These are phyloP conservation scores for Trichomycterus rosablanca DNA, from an alignment of 2,113 vertebrate genomes.

Conservation along the genomic window DNA sequence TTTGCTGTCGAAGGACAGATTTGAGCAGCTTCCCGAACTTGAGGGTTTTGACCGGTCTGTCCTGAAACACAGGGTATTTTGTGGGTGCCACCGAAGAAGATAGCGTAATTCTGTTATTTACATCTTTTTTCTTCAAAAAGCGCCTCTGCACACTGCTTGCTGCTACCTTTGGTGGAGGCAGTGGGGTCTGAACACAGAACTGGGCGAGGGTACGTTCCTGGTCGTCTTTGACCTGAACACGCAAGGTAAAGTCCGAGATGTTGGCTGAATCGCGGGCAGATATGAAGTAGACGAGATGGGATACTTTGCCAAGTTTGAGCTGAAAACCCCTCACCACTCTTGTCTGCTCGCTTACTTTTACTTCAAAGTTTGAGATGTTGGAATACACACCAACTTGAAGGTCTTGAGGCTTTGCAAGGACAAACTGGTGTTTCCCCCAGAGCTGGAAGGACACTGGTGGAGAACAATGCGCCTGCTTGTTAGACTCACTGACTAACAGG, in stretches of 20 bases:
- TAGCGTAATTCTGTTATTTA: constrained; percentile 86
- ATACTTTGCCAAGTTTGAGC: constrained; percentile 89
- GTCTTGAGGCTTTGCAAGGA: constrained; percentile 81
- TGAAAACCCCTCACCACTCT: constrained; percentile 85
- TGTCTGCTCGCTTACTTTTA: constrained; percentile 75
- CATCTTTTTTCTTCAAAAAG: constrained; percentile 94
- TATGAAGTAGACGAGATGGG: constrained; percentile 84
- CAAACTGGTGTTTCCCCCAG: constrained; percentile 94
- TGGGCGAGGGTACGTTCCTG: constrained; percentile 81
- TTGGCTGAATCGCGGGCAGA: constrained; percentile 70
- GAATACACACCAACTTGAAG: constrained; percentile 85
- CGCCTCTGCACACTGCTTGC: constrained; percentile 75
- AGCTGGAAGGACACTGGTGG: constrained; percentile 85
- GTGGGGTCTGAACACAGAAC: constrained; percentile 90
- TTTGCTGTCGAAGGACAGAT: constrained; percentile 88
- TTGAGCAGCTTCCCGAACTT: constrained; percentile 90
- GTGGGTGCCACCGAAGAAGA: constrained; percentile 79
- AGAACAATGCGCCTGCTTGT: constrained; percentile 67
- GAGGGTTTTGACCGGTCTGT: constrained; percentile 77
- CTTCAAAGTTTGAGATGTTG: constrained; percentile 90
- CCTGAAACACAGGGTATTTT: constrained; percentile 89
- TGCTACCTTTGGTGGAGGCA: constrained; percentile 80
- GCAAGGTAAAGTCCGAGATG: constrained; percentile 84
- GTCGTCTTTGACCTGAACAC: constrained; percentile 87
- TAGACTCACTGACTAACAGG: constrained; percentile 81